Base-by-base conservation (phyloP, 1,140 invertebrate species). In the Maconellicoccus hirsutus region DNA sequence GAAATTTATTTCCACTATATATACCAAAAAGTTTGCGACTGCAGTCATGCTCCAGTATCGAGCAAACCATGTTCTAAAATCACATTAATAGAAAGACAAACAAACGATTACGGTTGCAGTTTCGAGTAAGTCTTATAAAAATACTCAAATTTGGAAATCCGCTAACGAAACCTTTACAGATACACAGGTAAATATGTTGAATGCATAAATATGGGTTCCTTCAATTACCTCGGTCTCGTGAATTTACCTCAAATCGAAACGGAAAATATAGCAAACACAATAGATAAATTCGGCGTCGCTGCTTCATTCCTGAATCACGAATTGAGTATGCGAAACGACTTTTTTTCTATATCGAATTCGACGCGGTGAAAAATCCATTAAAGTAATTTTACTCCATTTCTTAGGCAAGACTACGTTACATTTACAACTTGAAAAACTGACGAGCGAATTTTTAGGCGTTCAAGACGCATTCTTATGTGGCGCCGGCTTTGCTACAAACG, bases 401-500 rank as follows among this genome's bases (percentile, higher is more conserved):
- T 59, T 59, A 59, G 52, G 4, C 52, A 22, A 59, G 21, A 85
- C 86, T 74, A 77, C 83, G 29, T 83, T 94, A 75, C 94, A 97
- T 75, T 76, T 81, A 0, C 86, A 97, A 77, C 81, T 99, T 59
- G 96, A 99, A 81, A 78, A 81, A 63, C 78, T 92, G 33, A 90
- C 93, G 0, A 93, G 96, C 0, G 82, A 86, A 75, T 98, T 94
- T 84, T 77, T 98, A n/a, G 93, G 94, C 19, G 89, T 91, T 0
- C 96, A 99, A 79, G 94, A 88, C 74, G 92, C 94, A 3, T 91
- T 98, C 72, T 92, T 94, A 12, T 94, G 97, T 80, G 94, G 93
- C 52, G 99, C 99, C 97, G 97, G 97, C 3, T 99, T 98, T 81
- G 96, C 94, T 25, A 99, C 97, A 0, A 99, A 99, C 82, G 86